phyloP scores from a whole-genome alignment of 2,888 invertebrate species.

The Harpalus rubripes region DNA sequence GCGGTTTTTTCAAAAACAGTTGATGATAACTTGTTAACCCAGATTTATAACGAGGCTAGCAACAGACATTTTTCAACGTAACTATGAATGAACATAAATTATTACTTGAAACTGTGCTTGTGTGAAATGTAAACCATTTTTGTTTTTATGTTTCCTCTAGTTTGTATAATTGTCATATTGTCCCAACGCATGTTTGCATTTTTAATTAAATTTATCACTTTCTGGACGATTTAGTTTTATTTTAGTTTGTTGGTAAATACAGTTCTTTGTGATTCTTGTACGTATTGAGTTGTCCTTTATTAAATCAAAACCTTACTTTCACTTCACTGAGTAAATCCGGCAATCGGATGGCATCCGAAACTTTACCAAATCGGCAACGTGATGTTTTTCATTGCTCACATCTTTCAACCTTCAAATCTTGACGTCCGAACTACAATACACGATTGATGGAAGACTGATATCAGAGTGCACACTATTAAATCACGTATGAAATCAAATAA shows the following conservation, averaged over 20 bases:
- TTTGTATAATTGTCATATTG: constrained; percentile 10
- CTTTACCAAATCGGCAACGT: constrained; percentile 41
- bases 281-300: constrained; percentile 44
- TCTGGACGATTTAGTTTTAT: not conserved
- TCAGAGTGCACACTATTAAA: not conserved
- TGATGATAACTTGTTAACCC: constrained; percentile 3
- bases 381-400: constrained; percentile 35
- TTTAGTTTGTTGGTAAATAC: constrained; percentile 25
- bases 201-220: constrained; percentile 28
- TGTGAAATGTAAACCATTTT: not conserved
- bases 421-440: constrained; percentile 21
- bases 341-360: constrained; percentile 47
- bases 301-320: constrained; percentile 49
- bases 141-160: constrained; percentile 5
- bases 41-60: constrained; percentile 27
- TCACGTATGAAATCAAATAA: not conserved
- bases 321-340: constrained; percentile 24
- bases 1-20: constrained; percentile 1
- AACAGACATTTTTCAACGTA: constrained; percentile 14
- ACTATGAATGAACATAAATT: constrained; percentile 33
- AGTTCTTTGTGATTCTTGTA: constrained; percentile 45
- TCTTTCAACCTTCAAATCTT: constrained; percentile 22
- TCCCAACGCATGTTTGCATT: constrained; percentile 1
- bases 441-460: not conserved
- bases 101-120: constrained; percentile 20